phyloP scores from a whole-genome alignment of 2,888 invertebrate genomes.

The Spodoptera littoralis region DNA sequence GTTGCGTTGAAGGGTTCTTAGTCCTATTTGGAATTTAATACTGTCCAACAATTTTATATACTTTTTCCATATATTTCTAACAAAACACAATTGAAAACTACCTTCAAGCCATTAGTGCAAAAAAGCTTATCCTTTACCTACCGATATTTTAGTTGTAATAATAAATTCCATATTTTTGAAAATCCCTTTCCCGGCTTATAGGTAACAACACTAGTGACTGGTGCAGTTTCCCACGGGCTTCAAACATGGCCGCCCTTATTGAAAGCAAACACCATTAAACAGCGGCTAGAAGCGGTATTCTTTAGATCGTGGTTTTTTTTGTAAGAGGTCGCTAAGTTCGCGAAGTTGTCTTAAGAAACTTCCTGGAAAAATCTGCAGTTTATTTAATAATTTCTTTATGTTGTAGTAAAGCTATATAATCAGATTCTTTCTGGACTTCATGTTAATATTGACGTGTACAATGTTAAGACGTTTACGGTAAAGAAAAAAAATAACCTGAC shows the following conservation, averaged over 20 bases:
- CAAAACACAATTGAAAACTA: too few species aligned
- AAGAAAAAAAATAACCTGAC: too few species aligned
- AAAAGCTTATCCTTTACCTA: neutral
- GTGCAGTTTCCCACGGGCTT: conserved; percentile 67
- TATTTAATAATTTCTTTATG: too few species aligned
- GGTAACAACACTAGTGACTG: conserved; percentile 45
- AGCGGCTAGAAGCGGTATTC: conserved; percentile 67
- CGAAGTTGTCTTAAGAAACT: neutral
- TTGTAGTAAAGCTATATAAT: too few species aligned
- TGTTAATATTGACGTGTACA: too few species aligned
- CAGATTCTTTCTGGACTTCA: too few species aligned
- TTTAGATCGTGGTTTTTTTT: conserved; percentile 41
- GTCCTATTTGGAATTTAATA: too few species aligned
- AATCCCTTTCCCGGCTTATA: conserved; percentile 28
- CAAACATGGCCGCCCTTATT: conserved; percentile 75
- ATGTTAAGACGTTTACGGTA: too few species aligned
- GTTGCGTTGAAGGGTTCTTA: too few species aligned
- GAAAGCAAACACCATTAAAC: conserved; percentile 84
- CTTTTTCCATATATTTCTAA: too few species aligned
- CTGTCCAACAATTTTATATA: too few species aligned
- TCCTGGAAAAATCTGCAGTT: neutral
- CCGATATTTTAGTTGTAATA: conserved; percentile 1
- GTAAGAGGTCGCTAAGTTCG: conserved; percentile 13
- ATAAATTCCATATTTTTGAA: conserved; percentile 12
- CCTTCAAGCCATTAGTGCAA: too few species aligned